A percentile compares a stretch with the other conserved stretches of the same genome.
These are phyloP conservation scores for Aurelia coerulea DNA, from an alignment of 30 jellyfish, hydroid and myxozoan genomes.

Conservation along the genomic window DNA sequence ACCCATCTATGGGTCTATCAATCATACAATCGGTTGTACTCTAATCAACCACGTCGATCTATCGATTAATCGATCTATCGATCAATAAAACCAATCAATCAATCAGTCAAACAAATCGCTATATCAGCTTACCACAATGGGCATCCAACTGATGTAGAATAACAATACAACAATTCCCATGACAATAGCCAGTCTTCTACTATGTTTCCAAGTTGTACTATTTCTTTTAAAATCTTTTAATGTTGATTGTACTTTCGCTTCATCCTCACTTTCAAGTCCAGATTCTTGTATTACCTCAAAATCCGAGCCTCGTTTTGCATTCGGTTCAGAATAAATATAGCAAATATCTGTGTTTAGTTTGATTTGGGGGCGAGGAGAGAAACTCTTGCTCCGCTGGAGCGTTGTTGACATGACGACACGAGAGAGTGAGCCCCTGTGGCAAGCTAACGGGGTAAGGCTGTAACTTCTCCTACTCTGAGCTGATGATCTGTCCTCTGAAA, in stretches of 20 bases:
- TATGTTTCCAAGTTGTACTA: slow-evolving; percentile 61
- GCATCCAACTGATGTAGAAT: slow-evolving; percentile 83
- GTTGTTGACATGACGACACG: background rate
- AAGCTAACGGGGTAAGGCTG: slow-evolving; percentile 33
- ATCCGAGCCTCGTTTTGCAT: slow-evolving; percentile 48
- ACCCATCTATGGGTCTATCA: background rate
- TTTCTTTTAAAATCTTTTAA: slow-evolving; percentile 55
- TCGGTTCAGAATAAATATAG: background rate
- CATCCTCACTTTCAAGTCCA: slow-evolving; percentile 35
- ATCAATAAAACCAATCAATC: background rate
- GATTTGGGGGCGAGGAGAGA: slow-evolving; percentile 18
- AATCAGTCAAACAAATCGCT: background rate
- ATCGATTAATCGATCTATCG: too few relatives aligned
- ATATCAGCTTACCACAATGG: slow-evolving; percentile 68
- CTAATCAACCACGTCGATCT: too few relatives aligned
- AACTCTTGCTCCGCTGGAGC: slow-evolving; percentile 21
- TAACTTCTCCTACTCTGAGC: slow-evolving; percentile 35
- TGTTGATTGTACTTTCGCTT: slow-evolving; percentile 53
- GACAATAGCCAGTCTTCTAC: slow-evolving; percentile 65
- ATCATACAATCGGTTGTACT: too few relatives aligned
- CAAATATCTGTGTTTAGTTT: background rate
- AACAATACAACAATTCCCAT: slow-evolving; percentile 78
- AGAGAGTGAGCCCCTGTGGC: slow-evolving; percentile 41
- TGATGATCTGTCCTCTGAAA: background rate
- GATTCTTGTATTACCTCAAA: slow-evolving; percentile 24